Evolutionary conservation across 2,888 invertebrate species (phyloP), one percentile per base, ranked within the genome.

Genomic region (Azorinus chamasolen): DNA sequence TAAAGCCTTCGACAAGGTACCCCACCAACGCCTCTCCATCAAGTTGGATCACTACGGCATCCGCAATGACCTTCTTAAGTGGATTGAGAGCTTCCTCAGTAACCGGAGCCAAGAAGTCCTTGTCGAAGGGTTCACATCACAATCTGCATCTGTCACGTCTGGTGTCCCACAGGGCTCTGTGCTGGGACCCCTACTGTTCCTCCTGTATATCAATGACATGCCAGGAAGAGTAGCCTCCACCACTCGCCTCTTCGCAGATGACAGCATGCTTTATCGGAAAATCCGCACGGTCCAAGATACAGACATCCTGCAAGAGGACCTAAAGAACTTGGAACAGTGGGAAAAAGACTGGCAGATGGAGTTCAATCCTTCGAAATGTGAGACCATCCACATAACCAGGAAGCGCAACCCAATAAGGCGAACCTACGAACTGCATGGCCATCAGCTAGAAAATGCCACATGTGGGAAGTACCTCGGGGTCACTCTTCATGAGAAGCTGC

Each of bases 391-490:
- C 32, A 32, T 32, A 6, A 32, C 32, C 10, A 32, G 32, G 32
- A 10, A 4, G 4, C 4, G 32, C 4, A 4, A 32, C 4, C 32
- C 32, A 32, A 10, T 32, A 10, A 4, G 5, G 5, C 8, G 41
- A 27, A 18, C 16, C 20, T 58, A 74, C 46, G 41, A 18, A 39
- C 46, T 66, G 12, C 61, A 73, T 51, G 53, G 59, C 6, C 62
- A 66, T 10, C 50, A 14, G 20, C 50, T 61, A 6, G 37, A 58
- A 27, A 2, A 43, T 22, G 63, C 69, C 1, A n/a, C 25, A 20
- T 37, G 53, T 24, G 48, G 54, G 0, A 76, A 69, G 20, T 76
- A 70, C 32, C 46, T 76, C n/a, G 70, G 76, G 1, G 71, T 76
- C 18, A 73, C 32, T 10, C 32, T 27, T 5, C 59, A 61, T 20